These are phyloP conservation scores for Scolopax rusticola DNA, from an alignment of 2,797 vertebrate species.

Conservation along the genomic window DNA sequence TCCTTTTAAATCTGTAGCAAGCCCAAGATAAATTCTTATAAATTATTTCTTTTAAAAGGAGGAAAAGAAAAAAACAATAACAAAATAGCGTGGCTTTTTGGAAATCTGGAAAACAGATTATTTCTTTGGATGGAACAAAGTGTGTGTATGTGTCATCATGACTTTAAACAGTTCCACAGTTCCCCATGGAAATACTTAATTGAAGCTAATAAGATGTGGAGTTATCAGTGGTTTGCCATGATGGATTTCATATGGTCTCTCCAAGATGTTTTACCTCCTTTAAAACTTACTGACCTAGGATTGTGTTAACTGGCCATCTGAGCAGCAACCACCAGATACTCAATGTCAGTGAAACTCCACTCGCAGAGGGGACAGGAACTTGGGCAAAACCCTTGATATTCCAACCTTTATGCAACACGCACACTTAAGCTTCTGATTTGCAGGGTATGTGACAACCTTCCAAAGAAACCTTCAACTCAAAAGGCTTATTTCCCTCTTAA, in stretches of 20 bases:
- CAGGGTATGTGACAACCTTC: background rate
- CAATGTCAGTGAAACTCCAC: background rate
- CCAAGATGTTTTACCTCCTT: constrained; percentile 66
- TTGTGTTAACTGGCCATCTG: constrained; percentile 33
- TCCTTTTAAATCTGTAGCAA: constrained; percentile 48
- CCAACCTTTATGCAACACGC: background rate
- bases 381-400: background rate
- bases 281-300: constrained; percentile 68
- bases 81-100: constrained; percentile 55
- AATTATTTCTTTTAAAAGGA: constrained; percentile 82
- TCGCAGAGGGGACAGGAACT: background rate
- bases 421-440: background rate
- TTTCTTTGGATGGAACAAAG: constrained; percentile 67
- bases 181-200: constrained; percentile 85
- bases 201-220: constrained; percentile 87
- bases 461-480: background rate
- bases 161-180: constrained; percentile 80
- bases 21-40: constrained; percentile 74
- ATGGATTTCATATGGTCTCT: constrained; percentile 80
- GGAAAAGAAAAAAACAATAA: constrained; percentile 72
- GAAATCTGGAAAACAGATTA: constrained; percentile 78
- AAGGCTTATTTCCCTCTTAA: background rate
- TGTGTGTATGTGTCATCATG: constrained; percentile 76
- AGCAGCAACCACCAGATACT: background rate
- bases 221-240: constrained; percentile 78